Conservation (phyloP, 2,888 invertebrate genomes). For the Apamea crenata region DNA sequence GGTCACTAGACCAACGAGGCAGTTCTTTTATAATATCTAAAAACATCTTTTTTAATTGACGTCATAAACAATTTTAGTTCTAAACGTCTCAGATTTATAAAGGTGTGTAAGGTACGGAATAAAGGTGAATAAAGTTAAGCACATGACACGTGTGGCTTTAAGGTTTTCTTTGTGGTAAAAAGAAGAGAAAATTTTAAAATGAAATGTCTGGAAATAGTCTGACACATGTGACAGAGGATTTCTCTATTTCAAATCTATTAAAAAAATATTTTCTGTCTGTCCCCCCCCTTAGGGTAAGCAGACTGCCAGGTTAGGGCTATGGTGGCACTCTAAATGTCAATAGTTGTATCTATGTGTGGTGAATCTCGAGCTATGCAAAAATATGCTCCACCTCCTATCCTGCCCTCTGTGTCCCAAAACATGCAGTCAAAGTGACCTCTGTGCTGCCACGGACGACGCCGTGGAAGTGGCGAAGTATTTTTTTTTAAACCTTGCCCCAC, state of each 20-base stretch:
- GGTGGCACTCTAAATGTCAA: conserved; percentile 24
- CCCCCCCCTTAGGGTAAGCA: not conserved
- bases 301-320: not conserved
- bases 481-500: too few species aligned
- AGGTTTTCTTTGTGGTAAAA: not conserved
- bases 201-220: conserved; percentile 1
- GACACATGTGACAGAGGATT: conserved; percentile 9
- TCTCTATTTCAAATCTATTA: not conserved
- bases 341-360: not conserved
- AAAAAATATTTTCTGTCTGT: not conserved
- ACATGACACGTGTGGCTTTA: conserved; percentile 14
- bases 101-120: not conserved
- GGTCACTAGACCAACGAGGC: not conserved
- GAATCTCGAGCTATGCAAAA: not conserved
- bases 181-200: conserved; percentile 19
- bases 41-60: not conserved
- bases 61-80: not conserved
- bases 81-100: not conserved
- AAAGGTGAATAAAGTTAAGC: not conserved
- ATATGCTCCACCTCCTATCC: not conserved
- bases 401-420: not conserved
- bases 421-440: not conserved
- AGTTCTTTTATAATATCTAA: not conserved
- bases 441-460: not conserved
- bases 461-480: not conserved